A percentile compares a stretch with the other conserved stretches of the same genome.
Conservation (phyloP, 2,797 vertebrate genomes). For the Odontamblyopus lacepedii region DNA sequence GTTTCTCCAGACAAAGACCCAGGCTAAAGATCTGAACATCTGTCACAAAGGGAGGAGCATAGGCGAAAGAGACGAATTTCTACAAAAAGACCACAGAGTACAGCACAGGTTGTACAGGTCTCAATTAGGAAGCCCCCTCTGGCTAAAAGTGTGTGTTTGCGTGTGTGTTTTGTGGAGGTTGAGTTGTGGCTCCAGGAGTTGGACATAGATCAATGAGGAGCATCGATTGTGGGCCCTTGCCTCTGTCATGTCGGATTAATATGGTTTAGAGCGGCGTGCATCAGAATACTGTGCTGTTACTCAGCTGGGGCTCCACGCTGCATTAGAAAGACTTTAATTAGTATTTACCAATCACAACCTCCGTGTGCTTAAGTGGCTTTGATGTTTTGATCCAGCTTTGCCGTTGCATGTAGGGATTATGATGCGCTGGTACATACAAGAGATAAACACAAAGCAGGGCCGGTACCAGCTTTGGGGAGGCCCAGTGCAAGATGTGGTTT, state of each 20-base stretch:
- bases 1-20: not conserved
- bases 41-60: not conserved
- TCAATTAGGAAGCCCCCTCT: not conserved
- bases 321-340: conserved; percentile 7
- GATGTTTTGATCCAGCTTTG: conserved; percentile 6
- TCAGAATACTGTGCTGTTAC: not conserved
- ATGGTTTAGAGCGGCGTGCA: conserved; percentile 6
- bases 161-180: not conserved
- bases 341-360: conserved; percentile 7
- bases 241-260: conserved; percentile 8
- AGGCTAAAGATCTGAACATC: not conserved
- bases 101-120: not conserved
- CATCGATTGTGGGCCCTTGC: conserved; percentile 3
- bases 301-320: not conserved
- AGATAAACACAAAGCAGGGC: not conserved
- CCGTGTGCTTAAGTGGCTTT: conserved; percentile 5
- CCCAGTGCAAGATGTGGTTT: not conserved
- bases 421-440: not conserved
- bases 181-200: not conserved
- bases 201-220: not conserved
- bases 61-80: not conserved
- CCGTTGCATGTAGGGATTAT: not conserved
- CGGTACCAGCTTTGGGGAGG: not conserved
- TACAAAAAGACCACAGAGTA: not conserved
- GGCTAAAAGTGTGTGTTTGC: not conserved